Evolutionary conservation across 2,113 vertebrate genomes (phyloP), one percentile per base, ranked within the genome.

Genomic region (Promerops cafer): DNA sequence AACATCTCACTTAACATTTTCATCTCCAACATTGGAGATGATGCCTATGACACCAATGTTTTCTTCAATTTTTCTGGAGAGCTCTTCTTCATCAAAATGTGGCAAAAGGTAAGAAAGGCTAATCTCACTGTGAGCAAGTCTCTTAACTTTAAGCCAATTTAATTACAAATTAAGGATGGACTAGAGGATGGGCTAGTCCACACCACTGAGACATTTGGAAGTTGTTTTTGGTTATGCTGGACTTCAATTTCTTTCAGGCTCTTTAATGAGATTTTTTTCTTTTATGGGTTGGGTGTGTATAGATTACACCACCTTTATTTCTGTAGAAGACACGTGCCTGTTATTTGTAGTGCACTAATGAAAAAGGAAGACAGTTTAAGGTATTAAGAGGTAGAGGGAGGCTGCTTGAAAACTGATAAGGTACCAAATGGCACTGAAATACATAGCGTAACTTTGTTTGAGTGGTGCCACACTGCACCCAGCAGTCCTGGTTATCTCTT

Each of bases 21-120:
- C 86, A 98, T 99, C 94, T 98, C 98, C 33, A 99, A 99, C 71
- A 56, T 98, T 5, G 99, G 99, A 21, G 99, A 99, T 6, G 99
- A 99, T 3, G 99, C 99, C 56, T 99, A 99, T 1, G 99, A 99
- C 93, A 98, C 99, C 95, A 99, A 99, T 45, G 98, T 99, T 88
- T 99, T 99, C 97, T 99, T 99, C 97, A 99, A 99, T 75, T 99
- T 99, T 96, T 99, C 99, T 97, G 98, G 96, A 66, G 99, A 99
- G 78, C 98, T 99, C 78, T 99, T 99, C 98, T 99, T 99, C 97
- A 99, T 99, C 98, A 99, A 99, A 98, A 99, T 99, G 98, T 99
- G 99, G 99, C 99, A 99, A 97, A 99, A 99, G 99, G 99, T 99
- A 97, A 97, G 99, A 97, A 64, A 31, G 11, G 35, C 45, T 37